Evolutionary conservation across 2,888 invertebrate species (phyloP), one percentile per base, ranked within the genome.

Genomic region (Lutraria lutraria): DNA sequence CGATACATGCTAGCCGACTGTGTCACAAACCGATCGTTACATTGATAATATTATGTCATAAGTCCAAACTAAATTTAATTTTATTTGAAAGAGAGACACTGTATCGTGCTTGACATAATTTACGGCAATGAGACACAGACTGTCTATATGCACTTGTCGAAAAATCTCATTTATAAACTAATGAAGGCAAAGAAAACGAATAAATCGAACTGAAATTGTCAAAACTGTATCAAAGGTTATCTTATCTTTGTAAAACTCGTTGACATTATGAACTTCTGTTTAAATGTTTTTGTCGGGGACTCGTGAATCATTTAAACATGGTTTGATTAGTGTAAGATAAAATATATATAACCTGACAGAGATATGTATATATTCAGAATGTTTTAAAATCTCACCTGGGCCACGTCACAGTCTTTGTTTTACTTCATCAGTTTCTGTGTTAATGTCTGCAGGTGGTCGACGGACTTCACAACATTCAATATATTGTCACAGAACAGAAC

Each of bases 11-110:
- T 72, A 15, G 76, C 76, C 21, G 4, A 31, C 34, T 76, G 34
- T 31, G 76, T 10, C 76, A 16, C 76, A 25, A 76, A 31, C 16
- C 31, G 76, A 76, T 76, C 76, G 34, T 34, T 31, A 76, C 25
- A 31, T 76, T 76, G 76, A 76, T 76, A 76, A 16, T 31, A 76
- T 76, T 76, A 76, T 76, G 76, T 76, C 76, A 76, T 76, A 76
- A 76, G 31, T 31, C 13, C 34, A 13, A 19, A 16, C 15, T 76
- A 15, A 34, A 76, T 76, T 76, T 15, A 76, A 21, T 76, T 76
- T 76, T 76, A 76, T 31, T 76, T 34, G 76, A 76, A 31, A 16
- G 76, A 76, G 31, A 76, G 76, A 76, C 76, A 31, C 16, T 31
- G 12, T 76, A 34, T 76, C 76, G 76, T 76, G 76, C 19, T 76